phyloP scores from a whole-genome alignment of 2,113 vertebrate genomes.

The Brachypodius melanocephalos region DNA sequence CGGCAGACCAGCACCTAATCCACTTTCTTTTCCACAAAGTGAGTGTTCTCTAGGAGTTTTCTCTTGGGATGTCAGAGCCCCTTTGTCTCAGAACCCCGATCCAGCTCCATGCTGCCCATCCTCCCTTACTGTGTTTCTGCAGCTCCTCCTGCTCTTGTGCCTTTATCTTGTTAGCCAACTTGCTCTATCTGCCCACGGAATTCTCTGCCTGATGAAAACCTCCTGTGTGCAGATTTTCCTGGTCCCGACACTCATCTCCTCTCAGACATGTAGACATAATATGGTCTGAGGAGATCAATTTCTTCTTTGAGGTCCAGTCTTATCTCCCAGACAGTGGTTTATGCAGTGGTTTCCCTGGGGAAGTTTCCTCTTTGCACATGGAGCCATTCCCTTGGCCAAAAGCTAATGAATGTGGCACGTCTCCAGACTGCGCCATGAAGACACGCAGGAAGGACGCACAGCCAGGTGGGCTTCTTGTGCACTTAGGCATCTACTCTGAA shows the following conservation, averaged over 20 bases:
- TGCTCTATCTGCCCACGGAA: constrained; percentile 63
- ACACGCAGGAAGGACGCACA: constrained; percentile 5
- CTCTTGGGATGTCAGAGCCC: background rate
- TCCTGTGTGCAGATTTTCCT: constrained; percentile 20
- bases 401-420: constrained; percentile 23
- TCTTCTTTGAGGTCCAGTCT: constrained; percentile 56
- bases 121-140: background rate
- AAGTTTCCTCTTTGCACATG: constrained; percentile 13
- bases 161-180: constrained; percentile 43
- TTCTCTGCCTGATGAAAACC: constrained; percentile 62
- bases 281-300: constrained; percentile 59
- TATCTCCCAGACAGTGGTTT: constrained; percentile 64
- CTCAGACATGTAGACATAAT: constrained; percentile 59
- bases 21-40: background rate
- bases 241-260: constrained; percentile 13
- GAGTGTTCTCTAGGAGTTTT: background rate
- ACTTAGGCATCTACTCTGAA: background rate
- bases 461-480: fast-evolving
- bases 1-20: background rate
- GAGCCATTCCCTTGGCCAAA: constrained; percentile 23
- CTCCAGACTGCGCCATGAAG: background rate
- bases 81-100: background rate
- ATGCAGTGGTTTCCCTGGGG: constrained; percentile 25
- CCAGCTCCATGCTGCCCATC: background rate
- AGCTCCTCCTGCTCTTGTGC: background rate